Conservation (phyloP, 2,113 vertebrate genomes). For the Ptychochromis oligacanthus region DNA sequence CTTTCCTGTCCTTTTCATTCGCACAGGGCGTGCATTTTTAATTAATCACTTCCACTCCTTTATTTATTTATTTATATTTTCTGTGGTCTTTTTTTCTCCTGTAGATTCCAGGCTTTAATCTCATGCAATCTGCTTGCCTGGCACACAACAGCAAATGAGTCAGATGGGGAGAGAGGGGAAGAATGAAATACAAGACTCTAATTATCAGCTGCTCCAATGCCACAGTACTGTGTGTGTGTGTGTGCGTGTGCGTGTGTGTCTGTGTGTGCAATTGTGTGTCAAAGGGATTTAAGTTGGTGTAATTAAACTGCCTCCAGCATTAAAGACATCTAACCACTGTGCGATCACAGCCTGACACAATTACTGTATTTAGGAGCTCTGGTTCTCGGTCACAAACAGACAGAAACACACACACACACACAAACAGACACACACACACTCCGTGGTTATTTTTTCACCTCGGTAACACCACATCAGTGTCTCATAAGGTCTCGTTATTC, state of each 20-base stretch:
- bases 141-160: constrained; percentile 52
- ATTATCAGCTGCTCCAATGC: constrained; percentile 70
- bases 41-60: constrained; percentile 67
- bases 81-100: neutral
- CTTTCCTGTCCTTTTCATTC: constrained; percentile 44
- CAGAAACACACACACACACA: neutral
- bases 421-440: neutral
- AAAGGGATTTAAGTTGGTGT: constrained; percentile 64
- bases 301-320: constrained; percentile 74
- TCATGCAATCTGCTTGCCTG: constrained; percentile 74
- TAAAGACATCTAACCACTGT: constrained; percentile 59
- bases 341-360: constrained; percentile 58
- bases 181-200: constrained; percentile 72
- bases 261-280: constrained; percentile 23
- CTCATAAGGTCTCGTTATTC: constrained; percentile 56
- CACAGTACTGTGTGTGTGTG: constrained; percentile 23
- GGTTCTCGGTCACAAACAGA: constrained; percentile 20
- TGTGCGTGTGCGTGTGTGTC: neutral
- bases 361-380: constrained; percentile 56
- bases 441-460: constrained; percentile 37
- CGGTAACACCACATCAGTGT: constrained; percentile 39
- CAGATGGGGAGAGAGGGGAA: constrained; percentile 30
- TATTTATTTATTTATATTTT: constrained; percentile 63
- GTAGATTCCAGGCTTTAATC: constrained; percentile 70
- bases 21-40: constrained; percentile 62